Evolutionary conservation across 2,888 invertebrate genomes (phyloP).

Genomic region (Drosophila mimica): DNA sequence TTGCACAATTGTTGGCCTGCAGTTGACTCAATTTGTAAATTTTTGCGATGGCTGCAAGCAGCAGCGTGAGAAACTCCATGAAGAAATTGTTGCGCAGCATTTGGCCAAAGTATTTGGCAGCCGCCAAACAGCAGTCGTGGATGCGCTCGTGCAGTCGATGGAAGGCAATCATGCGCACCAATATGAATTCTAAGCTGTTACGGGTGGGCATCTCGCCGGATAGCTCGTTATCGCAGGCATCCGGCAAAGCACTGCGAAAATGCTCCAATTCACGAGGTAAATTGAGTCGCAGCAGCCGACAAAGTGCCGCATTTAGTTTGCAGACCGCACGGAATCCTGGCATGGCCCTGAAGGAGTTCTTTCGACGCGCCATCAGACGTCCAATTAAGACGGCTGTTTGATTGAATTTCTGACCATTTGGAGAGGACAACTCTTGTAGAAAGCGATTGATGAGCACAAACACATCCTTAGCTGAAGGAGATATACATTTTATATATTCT

Average conservation of each 20-base stretch:
- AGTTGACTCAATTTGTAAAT: slow-evolving; percentile 67
- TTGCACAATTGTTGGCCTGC: slow-evolving; percentile 63
- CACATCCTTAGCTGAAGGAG: slow-evolving; percentile 64
- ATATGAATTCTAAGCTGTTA: slow-evolving; percentile 75
- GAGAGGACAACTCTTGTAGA: slow-evolving; percentile 47
- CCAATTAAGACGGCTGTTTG: slow-evolving; percentile 81
- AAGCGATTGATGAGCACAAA: slow-evolving; percentile 60
- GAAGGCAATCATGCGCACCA: slow-evolving; percentile 73
- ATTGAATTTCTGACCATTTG: slow-evolving; percentile 64
- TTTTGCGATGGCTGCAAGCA: slow-evolving; percentile 80
- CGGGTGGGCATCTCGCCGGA: slow-evolving; percentile 75
- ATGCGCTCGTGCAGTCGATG: slow-evolving; percentile 78
- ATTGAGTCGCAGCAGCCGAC: slow-evolving; percentile 80
- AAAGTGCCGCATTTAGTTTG: slow-evolving; percentile 81
- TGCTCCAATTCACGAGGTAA: slow-evolving; percentile 72
- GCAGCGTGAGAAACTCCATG: slow-evolving; percentile 78
- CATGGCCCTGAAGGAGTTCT: slow-evolving; percentile 82
- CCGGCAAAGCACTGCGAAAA: slow-evolving; percentile 78
- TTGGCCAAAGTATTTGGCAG: slow-evolving; percentile 76
- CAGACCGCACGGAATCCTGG: slow-evolving; percentile 80
- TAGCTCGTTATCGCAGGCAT: slow-evolving; percentile 58
- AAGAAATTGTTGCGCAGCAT: slow-evolving; percentile 79
- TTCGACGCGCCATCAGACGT: slow-evolving; percentile 82
- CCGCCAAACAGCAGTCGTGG: slow-evolving; percentile 70
- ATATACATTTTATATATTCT: not conserved